Conservation (phyloP, 1,140 invertebrate genomes). For the Oedothorax gibbosus region DNA sequence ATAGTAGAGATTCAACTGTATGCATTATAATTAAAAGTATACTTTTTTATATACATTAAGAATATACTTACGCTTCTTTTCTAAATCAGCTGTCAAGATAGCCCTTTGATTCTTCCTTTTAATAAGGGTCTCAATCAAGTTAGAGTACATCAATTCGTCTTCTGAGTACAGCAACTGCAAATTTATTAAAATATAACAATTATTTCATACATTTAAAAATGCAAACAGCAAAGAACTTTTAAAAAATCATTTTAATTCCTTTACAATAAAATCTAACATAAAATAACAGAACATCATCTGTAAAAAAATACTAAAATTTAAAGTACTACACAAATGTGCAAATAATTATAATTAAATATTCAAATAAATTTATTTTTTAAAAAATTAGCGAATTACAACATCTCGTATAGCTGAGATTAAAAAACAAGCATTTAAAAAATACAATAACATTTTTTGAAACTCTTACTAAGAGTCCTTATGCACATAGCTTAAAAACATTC, state of each 20-base stretch:
- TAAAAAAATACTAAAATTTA: background rate
- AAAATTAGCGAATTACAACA: no score
- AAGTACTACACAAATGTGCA: no score
- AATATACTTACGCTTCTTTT: conserved; percentile 70
- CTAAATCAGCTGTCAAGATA: conserved; percentile 69
- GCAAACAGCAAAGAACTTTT: background rate
- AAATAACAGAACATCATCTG: background rate
- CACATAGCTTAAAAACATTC: background rate
- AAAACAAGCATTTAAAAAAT: background rate
- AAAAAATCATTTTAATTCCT: background rate
- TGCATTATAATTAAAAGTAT: no score
- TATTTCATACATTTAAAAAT: background rate
- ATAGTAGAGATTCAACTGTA: no score
- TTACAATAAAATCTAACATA: background rate
- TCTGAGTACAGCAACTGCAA: conserved; percentile 65
- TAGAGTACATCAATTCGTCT: conserved; percentile 74
- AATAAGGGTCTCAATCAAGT: conserved; percentile 78
- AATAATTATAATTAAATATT: no score
- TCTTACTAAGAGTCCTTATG: background rate
- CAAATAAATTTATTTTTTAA: no score
- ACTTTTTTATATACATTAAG: no score
- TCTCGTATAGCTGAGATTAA: background rate
- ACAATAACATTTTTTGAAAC: background rate
- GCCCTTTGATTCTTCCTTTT: conserved; percentile 77
- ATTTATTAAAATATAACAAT: background rate